These are phyloP conservation scores for Atrichornis clamosus DNA, from an alignment of 2,113 vertebrate species.

Conservation along the genomic window DNA sequence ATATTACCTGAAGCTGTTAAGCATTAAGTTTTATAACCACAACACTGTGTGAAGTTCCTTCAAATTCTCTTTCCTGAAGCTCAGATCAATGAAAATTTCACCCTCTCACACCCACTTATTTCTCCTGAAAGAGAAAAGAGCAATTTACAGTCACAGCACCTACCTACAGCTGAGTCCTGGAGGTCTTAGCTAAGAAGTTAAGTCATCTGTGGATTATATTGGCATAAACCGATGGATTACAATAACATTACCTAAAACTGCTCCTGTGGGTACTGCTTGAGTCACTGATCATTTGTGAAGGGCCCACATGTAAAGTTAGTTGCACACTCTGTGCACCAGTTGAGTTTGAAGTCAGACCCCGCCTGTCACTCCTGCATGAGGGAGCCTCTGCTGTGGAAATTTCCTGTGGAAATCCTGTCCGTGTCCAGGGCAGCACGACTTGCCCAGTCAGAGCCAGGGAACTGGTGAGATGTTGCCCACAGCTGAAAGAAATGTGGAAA, in stretches of 20 bases:
- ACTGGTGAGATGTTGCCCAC: background rate
- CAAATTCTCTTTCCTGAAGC: background rate
- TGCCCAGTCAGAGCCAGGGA: background rate
- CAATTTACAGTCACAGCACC: background rate
- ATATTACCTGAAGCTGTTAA: background rate
- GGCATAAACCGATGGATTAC: background rate
- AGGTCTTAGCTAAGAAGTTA: background rate
- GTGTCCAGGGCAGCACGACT: rapidly evolving
- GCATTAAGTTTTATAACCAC: background rate
- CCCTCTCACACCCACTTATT: background rate
- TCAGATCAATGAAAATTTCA: background rate
- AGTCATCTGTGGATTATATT: background rate
- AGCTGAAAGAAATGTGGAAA: background rate
- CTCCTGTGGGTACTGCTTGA: rapidly evolving
- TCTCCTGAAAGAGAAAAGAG: background rate
- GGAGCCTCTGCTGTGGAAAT: background rate
- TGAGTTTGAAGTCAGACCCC: background rate
- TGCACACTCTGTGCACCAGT: background rate
- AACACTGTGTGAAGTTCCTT: background rate
- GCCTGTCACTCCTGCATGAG: rapidly evolving
- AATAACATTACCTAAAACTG: background rate
- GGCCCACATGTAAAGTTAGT: background rate
- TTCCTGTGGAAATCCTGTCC: rapidly evolving
- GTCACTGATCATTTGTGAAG: background rate
- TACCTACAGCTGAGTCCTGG: background rate